phyloP scores from a whole-genome alignment of 2,888 invertebrate species.

The Dorcus parallelipipedus region DNA sequence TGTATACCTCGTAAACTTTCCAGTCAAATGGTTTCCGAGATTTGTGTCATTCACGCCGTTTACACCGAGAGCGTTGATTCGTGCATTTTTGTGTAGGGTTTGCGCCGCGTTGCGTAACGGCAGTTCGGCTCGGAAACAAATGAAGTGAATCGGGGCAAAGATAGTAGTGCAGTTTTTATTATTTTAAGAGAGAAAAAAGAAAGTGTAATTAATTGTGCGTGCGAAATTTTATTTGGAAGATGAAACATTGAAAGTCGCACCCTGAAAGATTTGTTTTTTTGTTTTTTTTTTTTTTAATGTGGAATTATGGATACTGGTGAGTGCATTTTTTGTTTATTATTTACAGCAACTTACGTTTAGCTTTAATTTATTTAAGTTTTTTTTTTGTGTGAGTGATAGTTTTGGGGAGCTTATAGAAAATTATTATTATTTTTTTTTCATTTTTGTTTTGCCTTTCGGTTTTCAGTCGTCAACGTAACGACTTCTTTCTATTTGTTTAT shows the following conservation, averaged over 20 bases:
- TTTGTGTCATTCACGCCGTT: conserved; percentile 28
- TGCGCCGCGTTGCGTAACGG: neutral
- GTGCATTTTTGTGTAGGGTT: neutral
- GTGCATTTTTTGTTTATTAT: neutral
- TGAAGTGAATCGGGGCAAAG: conserved; percentile 8
- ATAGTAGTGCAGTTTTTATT: conserved; percentile 1
- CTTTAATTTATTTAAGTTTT: neutral
- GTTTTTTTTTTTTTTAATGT: neutral
- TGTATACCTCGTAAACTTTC: conserved; percentile 36
- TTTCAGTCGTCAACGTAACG: too few species aligned
- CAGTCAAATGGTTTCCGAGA: conserved; percentile 42
- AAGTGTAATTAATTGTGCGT: conserved; percentile 9
- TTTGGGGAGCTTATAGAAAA: too few species aligned
- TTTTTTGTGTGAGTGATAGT: too few species aligned
- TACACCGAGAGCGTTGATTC: neutral
- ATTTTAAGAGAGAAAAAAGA: neutral
- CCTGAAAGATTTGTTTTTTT: neutral
- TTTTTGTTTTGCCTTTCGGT: too few species aligned
- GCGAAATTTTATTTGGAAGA: neutral
- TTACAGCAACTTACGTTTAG: neutral
- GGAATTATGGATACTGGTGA: conserved; percentile 12
- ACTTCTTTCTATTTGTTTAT: too few species aligned
- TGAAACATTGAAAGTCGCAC: neutral
- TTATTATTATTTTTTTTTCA: too few species aligned
- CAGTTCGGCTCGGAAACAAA: conserved; percentile 1